Base-by-base conservation (phyloP, 2,888 invertebrate genomes). In the Yponomeuta sedellus region DNA sequence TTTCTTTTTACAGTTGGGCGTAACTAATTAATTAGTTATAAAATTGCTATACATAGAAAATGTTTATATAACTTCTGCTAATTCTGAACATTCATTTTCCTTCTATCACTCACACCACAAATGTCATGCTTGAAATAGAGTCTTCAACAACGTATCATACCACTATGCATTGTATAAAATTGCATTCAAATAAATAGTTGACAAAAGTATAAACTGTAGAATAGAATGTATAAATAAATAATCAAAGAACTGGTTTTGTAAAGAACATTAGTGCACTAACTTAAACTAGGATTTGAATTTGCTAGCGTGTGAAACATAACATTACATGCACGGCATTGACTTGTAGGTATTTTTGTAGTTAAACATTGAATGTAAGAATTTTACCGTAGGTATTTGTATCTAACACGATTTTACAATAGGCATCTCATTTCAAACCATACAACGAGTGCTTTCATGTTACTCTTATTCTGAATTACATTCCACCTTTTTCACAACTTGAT, bases 401-500 rank as follows among this genome's bases (percentile, higher is more conserved):
- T 10, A n/a, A n/a, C 57, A 57, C 57, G 16, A 57, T 19, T 10
- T n/a, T 20, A 57, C 19, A 19, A 19, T 25, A 61, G 28, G 61
- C 61, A 39, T 62, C n/a, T 22, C 64, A 64, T 56, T 52, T 52
- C 34, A 34, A 34, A 34, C 20, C 64, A 64, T 64, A 64, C 44
- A n/a, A 12, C 25, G 39, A 62, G 2, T n/a, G 52, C 52, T 52
- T 67, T 78, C 78, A 80, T 77, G 69, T 72, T 70, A 71, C 69
- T 67, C 66, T 73, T 73, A 71, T 34, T 34, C 34, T 34, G 70
- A 72, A 34, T 34, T 34, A 34, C 73, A 70, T 78, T 75, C 70
- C 68, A 74, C 69, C 79, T 57, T 25, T 71, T 73, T 76, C 82
- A 85, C 83, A 75, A 80, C 75, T 75, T 83, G 83, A 77, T 85